phyloP scores from a whole-genome alignment of 2,113 vertebrate genomes.

The Callaeas wilsoni region DNA sequence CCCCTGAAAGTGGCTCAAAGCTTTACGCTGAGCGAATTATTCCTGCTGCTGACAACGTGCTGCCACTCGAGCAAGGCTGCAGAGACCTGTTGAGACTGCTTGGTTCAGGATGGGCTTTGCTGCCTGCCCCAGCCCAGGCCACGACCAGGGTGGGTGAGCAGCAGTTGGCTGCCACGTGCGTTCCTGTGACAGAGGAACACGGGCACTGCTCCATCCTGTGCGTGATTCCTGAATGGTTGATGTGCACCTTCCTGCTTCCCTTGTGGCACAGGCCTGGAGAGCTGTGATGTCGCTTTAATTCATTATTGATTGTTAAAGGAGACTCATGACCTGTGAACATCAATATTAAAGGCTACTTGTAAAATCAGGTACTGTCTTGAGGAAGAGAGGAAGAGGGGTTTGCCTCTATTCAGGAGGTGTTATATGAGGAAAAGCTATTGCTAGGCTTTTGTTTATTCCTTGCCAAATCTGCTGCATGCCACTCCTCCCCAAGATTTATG shows the following conservation, averaged over 20 bases:
- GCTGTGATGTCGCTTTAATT: neutral
- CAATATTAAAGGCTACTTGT: neutral
- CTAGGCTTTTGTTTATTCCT: neutral
- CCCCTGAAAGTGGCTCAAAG: neutral
- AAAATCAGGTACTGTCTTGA: neutral
- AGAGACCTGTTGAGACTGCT: rapidly evolving
- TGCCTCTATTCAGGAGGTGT: neutral
- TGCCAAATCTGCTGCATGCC: too few species aligned
- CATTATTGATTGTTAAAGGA: neutral
- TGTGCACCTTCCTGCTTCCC: rapidly evolving
- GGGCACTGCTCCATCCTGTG: rapidly evolving
- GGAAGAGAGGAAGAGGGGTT: neutral
- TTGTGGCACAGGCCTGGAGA: neutral
- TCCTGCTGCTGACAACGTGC: neutral
- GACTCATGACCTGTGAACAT: neutral
- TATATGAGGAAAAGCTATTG: neutral
- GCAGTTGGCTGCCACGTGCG: neutral
- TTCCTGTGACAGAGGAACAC: neutral
- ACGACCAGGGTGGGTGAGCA: rapidly evolving
- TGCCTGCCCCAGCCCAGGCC: neutral
- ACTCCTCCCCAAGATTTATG: neutral
- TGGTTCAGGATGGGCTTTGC: too few species aligned
- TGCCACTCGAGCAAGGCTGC: neutral
- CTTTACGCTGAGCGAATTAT: neutral
- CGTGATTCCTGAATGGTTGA: neutral